phyloP scores from a whole-genome alignment of 2,888 invertebrate species.

The Oscheius sp. region DNA sequence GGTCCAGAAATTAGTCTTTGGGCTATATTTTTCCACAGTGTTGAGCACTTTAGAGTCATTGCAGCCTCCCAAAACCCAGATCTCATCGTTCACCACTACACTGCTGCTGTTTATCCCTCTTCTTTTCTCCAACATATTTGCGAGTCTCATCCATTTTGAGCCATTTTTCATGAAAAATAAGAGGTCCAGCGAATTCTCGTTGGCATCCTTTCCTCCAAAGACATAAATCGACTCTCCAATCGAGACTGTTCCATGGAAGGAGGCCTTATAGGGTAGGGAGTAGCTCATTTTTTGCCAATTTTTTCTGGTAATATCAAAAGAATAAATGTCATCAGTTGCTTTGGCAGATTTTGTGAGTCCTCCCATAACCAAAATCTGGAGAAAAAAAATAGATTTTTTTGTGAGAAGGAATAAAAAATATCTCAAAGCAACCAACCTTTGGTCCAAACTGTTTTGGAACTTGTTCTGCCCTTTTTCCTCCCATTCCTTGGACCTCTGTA shows the following conservation, averaged over 20 bases:
- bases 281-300: too few species aligned
- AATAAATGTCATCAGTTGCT: not conserved
- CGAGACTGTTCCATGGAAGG: too few species aligned
- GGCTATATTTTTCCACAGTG: constrained; percentile 2
- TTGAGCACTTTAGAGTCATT: not conserved
- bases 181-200: too few species aligned
- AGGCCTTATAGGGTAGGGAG: too few species aligned
- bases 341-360: not conserved
- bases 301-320: too few species aligned
- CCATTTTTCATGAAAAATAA: too few species aligned
- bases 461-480: not conserved
- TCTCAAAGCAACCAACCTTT: not conserved
- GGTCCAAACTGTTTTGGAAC: not conserved
- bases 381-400: not conserved
- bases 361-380: not conserved
- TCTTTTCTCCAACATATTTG: constrained; percentile 1
- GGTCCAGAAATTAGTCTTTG: not conserved
- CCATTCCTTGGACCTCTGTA: too few species aligned
- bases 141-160: constrained; percentile 8
- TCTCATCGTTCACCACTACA: not conserved
- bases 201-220: too few species aligned
- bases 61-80: constrained; percentile 18
- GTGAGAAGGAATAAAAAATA: too few species aligned
- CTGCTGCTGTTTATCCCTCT: constrained; percentile 3
- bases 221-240: too few species aligned